A percentile compares a stretch with the other conserved stretches of the same genome.
These are phyloP conservation scores for Rhingia rostrata DNA, from an alignment of 2,888 invertebrate genomes.

Conservation along the genomic window DNA sequence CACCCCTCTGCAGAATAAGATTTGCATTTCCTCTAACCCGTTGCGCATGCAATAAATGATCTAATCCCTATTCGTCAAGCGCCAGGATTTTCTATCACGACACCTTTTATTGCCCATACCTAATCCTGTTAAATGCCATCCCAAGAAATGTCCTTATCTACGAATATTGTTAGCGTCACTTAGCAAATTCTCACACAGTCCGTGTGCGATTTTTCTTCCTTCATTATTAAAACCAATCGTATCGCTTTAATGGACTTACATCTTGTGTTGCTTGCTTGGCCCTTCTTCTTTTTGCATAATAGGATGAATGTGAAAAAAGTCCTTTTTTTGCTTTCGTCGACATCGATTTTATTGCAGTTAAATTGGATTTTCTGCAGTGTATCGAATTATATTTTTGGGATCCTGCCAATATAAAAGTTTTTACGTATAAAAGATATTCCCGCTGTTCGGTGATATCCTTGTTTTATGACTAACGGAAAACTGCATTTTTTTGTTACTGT, in stretches of 20 bases:
- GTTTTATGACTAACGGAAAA: conserved; percentile 70
- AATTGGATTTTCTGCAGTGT: conserved; percentile 71
- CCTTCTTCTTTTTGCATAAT: conserved; percentile 61
- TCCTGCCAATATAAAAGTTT: conserved; percentile 21
- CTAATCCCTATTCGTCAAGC: conserved; percentile 71
- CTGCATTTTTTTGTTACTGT: conserved; percentile 29
- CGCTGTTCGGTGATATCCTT: conserved; percentile 17
- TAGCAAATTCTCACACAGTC: conserved; percentile 53
- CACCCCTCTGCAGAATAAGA: conserved; percentile 50
- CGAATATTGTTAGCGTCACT: conserved; percentile 38
- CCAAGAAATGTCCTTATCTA: conserved; percentile 49
- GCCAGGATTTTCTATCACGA: conserved; percentile 70
- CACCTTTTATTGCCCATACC: conserved; percentile 82
- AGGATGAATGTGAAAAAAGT: conserved; percentile 38
- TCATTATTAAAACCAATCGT: conserved; percentile 78
- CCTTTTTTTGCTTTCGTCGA: neutral
- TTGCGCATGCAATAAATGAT: conserved; percentile 46
- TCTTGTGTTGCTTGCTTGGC: conserved; percentile 4
- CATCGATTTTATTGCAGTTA: conserved; percentile 68
- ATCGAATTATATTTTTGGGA: conserved; percentile 50
- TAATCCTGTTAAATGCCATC: conserved; percentile 79
- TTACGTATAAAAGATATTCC: neutral
- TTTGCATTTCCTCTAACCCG: conserved; percentile 58
- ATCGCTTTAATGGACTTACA: conserved; percentile 82
- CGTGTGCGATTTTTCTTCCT: conserved; percentile 18